Conservation (phyloP, 2,797 vertebrate species). For the Adelosebastes latens region DNA sequence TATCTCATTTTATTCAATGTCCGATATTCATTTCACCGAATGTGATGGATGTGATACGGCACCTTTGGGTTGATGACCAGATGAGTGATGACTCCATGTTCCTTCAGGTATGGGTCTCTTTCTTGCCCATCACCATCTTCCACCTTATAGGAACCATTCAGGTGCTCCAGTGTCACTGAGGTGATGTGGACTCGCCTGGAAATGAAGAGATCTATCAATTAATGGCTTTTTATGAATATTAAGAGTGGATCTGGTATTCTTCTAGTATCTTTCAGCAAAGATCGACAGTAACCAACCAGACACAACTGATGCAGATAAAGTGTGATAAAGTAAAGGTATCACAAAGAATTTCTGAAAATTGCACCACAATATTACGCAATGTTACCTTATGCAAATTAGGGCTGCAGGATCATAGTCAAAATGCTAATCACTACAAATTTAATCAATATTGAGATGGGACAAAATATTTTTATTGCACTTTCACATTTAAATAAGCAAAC, state of each 20-base stretch:
- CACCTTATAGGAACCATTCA: conserved; percentile 94
- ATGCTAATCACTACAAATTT: too few relatives aligned
- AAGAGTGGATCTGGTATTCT: neutral
- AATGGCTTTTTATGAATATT: neutral
- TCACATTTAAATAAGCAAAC: too few relatives aligned
- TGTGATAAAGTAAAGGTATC: neutral
- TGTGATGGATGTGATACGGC: conserved; percentile 42
- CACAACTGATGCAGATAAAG: neutral
- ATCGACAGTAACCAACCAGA: neutral
- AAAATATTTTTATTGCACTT: rapidly evolving
- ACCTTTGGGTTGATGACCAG: conserved; percentile 95
- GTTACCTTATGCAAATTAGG: neutral
- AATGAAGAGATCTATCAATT: conserved; percentile 37
- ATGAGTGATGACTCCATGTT: conserved; percentile 91
- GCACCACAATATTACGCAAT: neutral
- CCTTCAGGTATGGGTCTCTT: conserved; percentile 93
- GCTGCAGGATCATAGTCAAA: too few relatives aligned
- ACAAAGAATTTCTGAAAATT: neutral
- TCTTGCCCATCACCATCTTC: conserved; percentile 93
- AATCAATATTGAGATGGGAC: rapidly evolving
- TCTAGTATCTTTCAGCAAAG: neutral
- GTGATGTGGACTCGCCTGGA: conserved; percentile 94
- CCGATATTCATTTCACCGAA: neutral
- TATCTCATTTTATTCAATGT: neutral
- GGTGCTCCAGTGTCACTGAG: conserved; percentile 91